phyloP scores from a whole-genome alignment of 2,113 vertebrate species.

The Toxostoma redivivum region DNA sequence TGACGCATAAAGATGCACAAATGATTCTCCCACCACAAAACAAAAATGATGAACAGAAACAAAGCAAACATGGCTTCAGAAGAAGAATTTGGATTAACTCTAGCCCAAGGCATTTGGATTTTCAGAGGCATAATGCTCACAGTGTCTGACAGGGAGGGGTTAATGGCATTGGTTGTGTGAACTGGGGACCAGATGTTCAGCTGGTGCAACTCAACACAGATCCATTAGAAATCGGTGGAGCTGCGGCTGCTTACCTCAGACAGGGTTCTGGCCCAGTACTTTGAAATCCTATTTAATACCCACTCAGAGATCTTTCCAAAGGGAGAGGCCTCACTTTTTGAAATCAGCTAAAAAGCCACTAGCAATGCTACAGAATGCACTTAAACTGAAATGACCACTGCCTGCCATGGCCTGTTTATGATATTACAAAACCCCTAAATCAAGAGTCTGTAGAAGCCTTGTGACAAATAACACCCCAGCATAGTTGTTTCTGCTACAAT shows the following conservation, averaged over 20 bases:
- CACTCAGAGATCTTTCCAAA: not conserved
- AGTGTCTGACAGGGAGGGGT: not conserved
- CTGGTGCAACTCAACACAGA: not conserved
- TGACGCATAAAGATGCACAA: not conserved
- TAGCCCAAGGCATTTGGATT: not conserved
- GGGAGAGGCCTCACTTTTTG: not conserved
- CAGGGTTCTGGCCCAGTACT: not conserved
- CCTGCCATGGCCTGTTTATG: not conserved
- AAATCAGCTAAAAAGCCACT: not conserved
- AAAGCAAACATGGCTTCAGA: not conserved
- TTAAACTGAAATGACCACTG: not conserved
- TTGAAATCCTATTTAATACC: not conserved
- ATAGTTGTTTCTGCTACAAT: not conserved
- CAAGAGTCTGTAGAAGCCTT: not conserved
- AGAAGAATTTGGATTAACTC: not conserved
- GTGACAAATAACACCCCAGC: not conserved
- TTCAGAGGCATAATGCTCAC: not conserved
- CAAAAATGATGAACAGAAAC: not conserved
- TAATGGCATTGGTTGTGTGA: not conserved
- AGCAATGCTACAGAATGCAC: not conserved
- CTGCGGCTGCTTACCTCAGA: not conserved
- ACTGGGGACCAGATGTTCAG: not conserved
- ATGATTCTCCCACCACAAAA: not conserved
- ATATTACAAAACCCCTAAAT: not conserved
- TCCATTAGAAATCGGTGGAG: not conserved